phyloP scores from a whole-genome alignment of 2,113 vertebrate species.

The Aix galericulata region DNA sequence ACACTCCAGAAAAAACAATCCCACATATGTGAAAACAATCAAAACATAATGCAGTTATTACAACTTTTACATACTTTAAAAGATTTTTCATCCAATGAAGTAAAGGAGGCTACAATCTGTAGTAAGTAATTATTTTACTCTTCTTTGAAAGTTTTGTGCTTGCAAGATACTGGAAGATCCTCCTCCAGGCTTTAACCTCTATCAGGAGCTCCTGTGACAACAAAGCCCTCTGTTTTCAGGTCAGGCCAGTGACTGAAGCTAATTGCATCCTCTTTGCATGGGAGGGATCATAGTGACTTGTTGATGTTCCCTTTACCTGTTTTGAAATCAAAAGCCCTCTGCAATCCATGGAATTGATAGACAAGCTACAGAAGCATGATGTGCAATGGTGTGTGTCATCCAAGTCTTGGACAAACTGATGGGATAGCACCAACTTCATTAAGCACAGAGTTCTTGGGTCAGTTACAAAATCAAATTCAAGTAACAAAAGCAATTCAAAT shows the following conservation, averaged over 20 bases:
- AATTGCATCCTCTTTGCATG: constrained; percentile 16
- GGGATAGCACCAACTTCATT: not conserved
- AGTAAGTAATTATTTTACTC: not conserved
- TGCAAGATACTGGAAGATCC: not conserved
- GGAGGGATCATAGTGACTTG: not conserved
- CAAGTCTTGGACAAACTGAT: not conserved
- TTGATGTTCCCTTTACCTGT: constrained; percentile 27
- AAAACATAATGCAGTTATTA: not conserved
- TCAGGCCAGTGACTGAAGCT: constrained; percentile 2
- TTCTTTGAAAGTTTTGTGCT: not conserved
- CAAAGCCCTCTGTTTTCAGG: not conserved
- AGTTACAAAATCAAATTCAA: not conserved
- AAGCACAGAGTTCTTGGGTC: not conserved
- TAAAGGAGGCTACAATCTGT: not conserved
- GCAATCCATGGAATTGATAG: not conserved
- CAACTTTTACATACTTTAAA: not conserved
- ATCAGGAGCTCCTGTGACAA: not conserved
- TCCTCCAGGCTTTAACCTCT: not conserved
- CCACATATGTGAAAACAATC: not conserved
- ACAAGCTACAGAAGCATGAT: not conserved
- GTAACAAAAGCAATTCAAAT: not conserved
- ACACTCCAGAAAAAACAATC: not conserved
- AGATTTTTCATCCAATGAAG: not conserved
- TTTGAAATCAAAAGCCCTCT: constrained; percentile 44
- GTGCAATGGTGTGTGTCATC: not conserved